Base-by-base conservation (phyloP, 2,797 vertebrate species). In the Tragelaphus oryx region DNA sequence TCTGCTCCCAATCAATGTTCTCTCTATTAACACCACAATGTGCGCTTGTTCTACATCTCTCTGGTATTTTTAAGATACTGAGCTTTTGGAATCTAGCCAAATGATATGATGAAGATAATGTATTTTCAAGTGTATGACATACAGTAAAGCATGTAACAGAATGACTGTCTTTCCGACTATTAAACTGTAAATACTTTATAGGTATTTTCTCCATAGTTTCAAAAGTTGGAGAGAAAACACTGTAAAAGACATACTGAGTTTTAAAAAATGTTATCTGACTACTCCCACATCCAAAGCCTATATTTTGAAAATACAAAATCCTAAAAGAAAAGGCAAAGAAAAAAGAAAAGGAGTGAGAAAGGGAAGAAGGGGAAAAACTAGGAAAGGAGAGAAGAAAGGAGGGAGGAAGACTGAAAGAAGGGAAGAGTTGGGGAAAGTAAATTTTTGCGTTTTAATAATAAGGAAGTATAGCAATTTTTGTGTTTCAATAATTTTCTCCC, bases 211-310 rank as follows among this genome's bases (percentile, higher is more conserved):
- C 57, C 41, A 71, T 52, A 79, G 62, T 59, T 93, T 68, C 59
- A 46, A 85, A 84, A 96, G 78, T 57, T 94, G 50, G n/a, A 92
- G 10, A 54, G 74, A 33, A 94, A 96, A 96, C 20, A 86, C 11
- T 91, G 93, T 48, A 62, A 71, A 86, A 74, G 17, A 79, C 26
- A 87, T 22, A 75, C 3, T 85, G 30, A 89, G 68, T 75, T 92
- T 81, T 80, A 5, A n/a, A 22, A 82, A 75, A 91, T 22, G 48
- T 74, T 28, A 96, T 46, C 17, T 65, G 65, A 92, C n/a, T 30
- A 93, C 1, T n/a, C 75, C 22, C 11, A 50, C 8, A 30, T 8
- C 68, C 8, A 89, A 76, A 95, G 20, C 4, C 6, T 82, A 3
- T 17, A 82, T 89, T 18, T 33, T 95, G 24, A 84, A 87, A 90